A percentile compares a stretch with the other conserved stretches of the same genome.
Conservation (phyloP, 2,797 vertebrate species). For the Chromobotia macracanthus region DNA sequence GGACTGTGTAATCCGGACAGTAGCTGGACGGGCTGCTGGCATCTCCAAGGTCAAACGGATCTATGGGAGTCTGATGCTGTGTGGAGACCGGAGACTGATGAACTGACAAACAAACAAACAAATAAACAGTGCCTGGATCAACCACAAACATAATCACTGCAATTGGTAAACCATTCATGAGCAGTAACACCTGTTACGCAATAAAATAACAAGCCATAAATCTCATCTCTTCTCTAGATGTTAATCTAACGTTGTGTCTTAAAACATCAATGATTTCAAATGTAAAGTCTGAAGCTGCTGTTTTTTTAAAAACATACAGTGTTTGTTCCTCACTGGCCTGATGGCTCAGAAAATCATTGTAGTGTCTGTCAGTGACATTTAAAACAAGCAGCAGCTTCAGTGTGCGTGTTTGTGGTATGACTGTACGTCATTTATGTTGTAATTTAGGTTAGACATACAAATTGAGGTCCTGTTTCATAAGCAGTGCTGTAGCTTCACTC, state of each 20-base stretch:
- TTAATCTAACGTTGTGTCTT: not conserved
- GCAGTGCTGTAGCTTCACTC: too few species aligned
- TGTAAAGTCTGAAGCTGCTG: not conserved
- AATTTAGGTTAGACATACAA: not conserved
- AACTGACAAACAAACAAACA: conserved; percentile 67
- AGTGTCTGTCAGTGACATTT: not conserved
- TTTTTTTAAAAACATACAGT: not conserved
- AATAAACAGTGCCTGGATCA: not conserved
- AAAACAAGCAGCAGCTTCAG: not conserved
- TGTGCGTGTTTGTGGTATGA: not conserved
- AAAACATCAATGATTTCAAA: too few species aligned
- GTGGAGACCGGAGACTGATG: conserved; percentile 86
- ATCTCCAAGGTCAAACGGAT: conserved; percentile 79
- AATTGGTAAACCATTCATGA: not conserved
- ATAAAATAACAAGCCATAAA: conserved; percentile 35
- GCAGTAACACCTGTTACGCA: not conserved
- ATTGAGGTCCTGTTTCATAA: too few species aligned
- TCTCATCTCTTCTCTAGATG: conserved; percentile 25
- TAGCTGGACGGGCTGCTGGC: conserved; percentile 80
- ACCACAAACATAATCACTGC: not conserved
- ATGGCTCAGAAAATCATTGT: not conserved
- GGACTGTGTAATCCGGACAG: conserved; percentile 92
- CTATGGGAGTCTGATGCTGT: conserved; percentile 73
- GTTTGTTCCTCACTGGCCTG: not conserved
- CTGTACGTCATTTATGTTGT: not conserved